Percentiles rank a stretch among this genome's conserved stretches.
phyloP scores from a whole-genome alignment of 2,888 invertebrate species.

The Cenopis cana region DNA sequence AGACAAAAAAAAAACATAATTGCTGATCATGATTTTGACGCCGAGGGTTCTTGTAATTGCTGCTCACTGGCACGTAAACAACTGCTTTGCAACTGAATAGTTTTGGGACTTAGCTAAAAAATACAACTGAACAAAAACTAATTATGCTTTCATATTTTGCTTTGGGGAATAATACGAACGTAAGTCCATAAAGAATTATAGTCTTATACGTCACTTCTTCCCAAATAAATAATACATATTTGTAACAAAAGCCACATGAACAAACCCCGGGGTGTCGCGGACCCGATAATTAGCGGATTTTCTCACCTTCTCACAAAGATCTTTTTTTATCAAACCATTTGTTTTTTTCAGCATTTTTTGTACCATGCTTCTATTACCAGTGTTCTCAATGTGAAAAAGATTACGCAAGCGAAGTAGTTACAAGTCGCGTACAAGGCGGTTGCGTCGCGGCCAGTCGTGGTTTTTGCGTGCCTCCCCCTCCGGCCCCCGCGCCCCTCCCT shows the following conservation, averaged over 20 bases:
- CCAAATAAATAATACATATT: not conserved
- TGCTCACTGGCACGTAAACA: conserved; percentile 75
- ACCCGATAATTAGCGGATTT: conserved; percentile 80
- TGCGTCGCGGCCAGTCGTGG: conserved; percentile 40
- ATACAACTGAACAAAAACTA: conserved; percentile 77
- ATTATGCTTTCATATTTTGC: conserved; percentile 70
- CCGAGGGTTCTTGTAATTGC: conserved; percentile 69
- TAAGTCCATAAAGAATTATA: not conserved
- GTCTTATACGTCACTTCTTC: conserved; percentile 1
- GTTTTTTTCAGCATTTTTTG: conserved; percentile 57
- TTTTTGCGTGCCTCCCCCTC: conserved; percentile 40
- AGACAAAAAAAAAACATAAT: conserved; percentile 58
- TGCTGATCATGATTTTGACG: conserved; percentile 66
- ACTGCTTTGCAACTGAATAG: conserved; percentile 74
- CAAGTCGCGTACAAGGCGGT: conserved; percentile 10
- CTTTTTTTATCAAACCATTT: conserved; percentile 63
- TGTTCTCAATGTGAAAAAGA: conserved; percentile 21
- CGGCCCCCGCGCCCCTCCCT: conserved; percentile 35
- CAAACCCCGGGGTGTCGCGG: conserved; percentile 65
- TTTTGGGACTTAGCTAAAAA: conserved; percentile 63
- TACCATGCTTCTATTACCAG: conserved; percentile 48
- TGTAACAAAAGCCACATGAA: conserved; percentile 65
- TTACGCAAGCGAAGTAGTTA: conserved; percentile 21
- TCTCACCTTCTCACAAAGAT: conserved; percentile 78
- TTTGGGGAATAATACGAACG: not conserved